Base-by-base conservation (phyloP, 1,140 invertebrate genomes). In the Heliconius melpomene region DNA sequence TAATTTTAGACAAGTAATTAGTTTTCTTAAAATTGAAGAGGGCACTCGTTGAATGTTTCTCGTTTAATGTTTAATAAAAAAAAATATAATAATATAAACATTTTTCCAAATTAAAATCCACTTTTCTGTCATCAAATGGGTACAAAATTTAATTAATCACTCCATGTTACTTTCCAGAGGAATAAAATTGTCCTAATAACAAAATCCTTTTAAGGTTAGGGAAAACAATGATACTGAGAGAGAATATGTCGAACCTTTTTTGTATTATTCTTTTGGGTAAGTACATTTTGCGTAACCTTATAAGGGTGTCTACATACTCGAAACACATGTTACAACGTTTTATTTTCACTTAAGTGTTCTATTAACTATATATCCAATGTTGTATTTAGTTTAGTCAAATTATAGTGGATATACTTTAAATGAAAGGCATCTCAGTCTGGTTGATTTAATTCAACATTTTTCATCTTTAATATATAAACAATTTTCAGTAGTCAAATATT, bases 241-340 rank as follows among this genome's bases (percentile, higher is more conserved):
- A 77, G 72, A 78, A 75, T 74, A 72, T 81, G 76, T 81, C 76
- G 57, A 81, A 81, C 72, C 79, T 81, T 81, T 81, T 81, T 78
- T 81, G 52, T 78, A 36, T 75, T 75, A 72, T 79, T 78, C 70
- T 72, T 72, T 54, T 72, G 46, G 66, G 76, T 72, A 77, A 77
- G 70, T 72, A 72, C 76, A 32, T 77, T 72, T 29, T 46, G 9
- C 66, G 66, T 77, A 77, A 72, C 70, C 38, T 77, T 71, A 32
- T 77, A 77, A 77, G 57, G 46, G 76, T 20, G 57, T 46, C 60
- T 71, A n/a, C 60, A 76, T 38, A 75, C 20, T 40, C 7, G 20
- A 66, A 54, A 75, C 60, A 75, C 23, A 75, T 38, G 26, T 60
- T 75, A 66, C 20, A 54, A 38, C 9, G 75, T 76, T 50, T 76